Base-by-base conservation (phyloP, 30 jellyfish, hydroid and myxozoan species). In the Chironex yamaguchii region DNA sequence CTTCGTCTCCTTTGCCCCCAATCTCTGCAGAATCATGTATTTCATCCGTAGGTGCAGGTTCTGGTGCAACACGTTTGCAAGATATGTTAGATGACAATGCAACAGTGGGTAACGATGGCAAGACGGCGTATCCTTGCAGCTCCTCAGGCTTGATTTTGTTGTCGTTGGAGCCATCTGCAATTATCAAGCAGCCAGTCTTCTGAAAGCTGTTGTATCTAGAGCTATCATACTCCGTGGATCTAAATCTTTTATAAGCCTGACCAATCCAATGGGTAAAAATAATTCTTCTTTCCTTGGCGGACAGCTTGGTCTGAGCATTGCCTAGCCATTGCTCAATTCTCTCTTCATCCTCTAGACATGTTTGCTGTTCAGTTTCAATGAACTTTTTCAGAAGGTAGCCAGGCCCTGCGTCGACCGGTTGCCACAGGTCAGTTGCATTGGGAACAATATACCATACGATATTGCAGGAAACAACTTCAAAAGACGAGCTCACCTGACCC, bases 81-180 rank as follows among this genome's bases (percentile, higher is more conserved):
- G 62, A 48, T 11, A 48, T 48, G 62, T 48, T 48, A 48, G 62
- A 48, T 48, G 62, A 48, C 62, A 48, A 48, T 48, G 62, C 62
- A 48, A 48, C n/a, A 11, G 62, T 48, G 62, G 62, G 62, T 48
- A 48, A 48, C 62, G 62, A n/a, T 48, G 62, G 62, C 62, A n/a
- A n/a, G 62, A 48, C 62, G 62, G 62, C 62, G 62, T 48, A 48
- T 48, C 62, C 62, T 48, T 48, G 62, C 62, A 48, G 62, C 62
- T n/a, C 62, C 62, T 48, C 62, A 48, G 62, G 62, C 62, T 48
- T 48, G 62, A 48, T 48, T 48, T 48, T 48, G 62, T 11, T 48
- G 62, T 89, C 95, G 0, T 81, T 77, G 27, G 91, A 53, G 22
- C 96, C 96, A 71, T 81, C 96, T 62, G 96, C 97, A 4, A 96